These are phyloP conservation scores for Origma solitaria DNA, from an alignment of 2,113 vertebrate species.

Conservation along the genomic window DNA sequence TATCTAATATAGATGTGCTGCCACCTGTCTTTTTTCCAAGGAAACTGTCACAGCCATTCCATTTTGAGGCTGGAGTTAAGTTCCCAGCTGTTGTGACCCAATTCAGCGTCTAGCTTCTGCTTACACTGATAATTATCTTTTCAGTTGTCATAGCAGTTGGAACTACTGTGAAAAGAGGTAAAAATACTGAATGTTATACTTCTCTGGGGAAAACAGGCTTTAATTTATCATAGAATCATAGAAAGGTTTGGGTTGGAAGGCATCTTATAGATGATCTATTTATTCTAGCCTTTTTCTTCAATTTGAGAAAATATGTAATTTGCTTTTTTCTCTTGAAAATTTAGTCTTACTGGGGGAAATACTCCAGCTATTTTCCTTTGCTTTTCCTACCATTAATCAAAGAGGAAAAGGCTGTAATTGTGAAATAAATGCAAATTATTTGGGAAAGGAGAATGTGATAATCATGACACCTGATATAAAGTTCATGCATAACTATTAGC, in stretches of 20 bases:
- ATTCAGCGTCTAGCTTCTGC: neutral
- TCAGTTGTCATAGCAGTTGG: neutral
- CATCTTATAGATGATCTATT: neutral
- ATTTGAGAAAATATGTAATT: neutral
- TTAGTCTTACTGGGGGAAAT: neutral
- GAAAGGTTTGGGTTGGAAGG: neutral
- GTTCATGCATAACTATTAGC: neutral
- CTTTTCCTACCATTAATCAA: neutral
- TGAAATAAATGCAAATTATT: neutral
- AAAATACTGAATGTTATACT: neutral
- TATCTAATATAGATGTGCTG: neutral
- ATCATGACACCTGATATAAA: neutral
- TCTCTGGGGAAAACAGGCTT: neutral
- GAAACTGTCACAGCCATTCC: neutral
- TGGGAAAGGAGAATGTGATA: neutral
- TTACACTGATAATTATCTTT: neutral
- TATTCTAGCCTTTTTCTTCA: neutral
- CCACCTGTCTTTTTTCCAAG: slow-evolving; percentile 43
- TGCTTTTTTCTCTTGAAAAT: neutral
- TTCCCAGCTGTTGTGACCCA: neutral
- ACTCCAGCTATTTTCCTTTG: neutral
- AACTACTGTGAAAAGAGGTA: neutral
- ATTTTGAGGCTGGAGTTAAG: neutral
- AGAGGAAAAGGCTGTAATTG: neutral
- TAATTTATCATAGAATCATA: neutral